Evolutionary conservation across 2,113 vertebrate species (phyloP).

Genomic region (Morone saxatilis): DNA sequence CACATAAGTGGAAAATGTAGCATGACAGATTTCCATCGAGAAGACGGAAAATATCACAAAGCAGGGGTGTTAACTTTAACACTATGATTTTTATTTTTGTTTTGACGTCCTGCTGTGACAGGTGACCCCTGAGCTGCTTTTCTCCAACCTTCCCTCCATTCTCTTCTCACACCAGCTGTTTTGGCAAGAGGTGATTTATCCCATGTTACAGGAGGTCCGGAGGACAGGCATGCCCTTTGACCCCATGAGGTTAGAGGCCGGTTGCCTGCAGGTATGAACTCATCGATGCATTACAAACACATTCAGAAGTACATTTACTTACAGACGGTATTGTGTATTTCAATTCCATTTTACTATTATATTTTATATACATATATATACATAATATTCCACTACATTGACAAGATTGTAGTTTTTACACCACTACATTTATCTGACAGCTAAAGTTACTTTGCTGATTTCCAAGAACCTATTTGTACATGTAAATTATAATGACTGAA

Average conservation of each 20-base stretch:
- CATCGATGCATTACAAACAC: background rate
- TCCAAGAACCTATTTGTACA: background rate
- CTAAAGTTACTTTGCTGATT: background rate
- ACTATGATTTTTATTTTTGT: slow-evolving; percentile 21
- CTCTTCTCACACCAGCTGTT: slow-evolving; percentile 83
- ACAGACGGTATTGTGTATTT: background rate
- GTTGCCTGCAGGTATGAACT: slow-evolving; percentile 84
- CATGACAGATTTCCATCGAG: slow-evolving; percentile 63
- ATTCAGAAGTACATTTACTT: background rate
- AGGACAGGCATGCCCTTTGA: slow-evolving; percentile 84
- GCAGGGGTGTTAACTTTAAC: slow-evolving; percentile 33
- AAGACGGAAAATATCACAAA: slow-evolving; percentile 67
- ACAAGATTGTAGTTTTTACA: background rate
- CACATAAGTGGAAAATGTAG: slow-evolving; percentile 57
- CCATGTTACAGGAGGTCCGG: slow-evolving; percentile 81
- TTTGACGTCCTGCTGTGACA: slow-evolving; percentile 47
- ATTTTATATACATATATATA: too few relatives aligned
- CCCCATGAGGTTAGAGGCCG: slow-evolving; percentile 82
- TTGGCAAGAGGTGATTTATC: slow-evolving; percentile 87
- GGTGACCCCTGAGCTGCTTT: slow-evolving; percentile 83
- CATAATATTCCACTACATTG: background rate
- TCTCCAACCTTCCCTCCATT: slow-evolving; percentile 86
- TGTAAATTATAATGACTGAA: background rate
- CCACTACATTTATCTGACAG: background rate
- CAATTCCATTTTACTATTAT: background rate